Percentiles rank a stretch among this genome's conserved stretches.
Evolutionary conservation across 1,140 invertebrate species (phyloP).

Genomic region (Apis mellifera): Amel_HAv3.1 CM009932.2:15542501-15543000

Average conservation of each 20-base stretch:
- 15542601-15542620: conserved; percentile 72
- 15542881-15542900: conserved; percentile 47
- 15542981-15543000: conserved; percentile 77
- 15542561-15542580: conserved; percentile 75
- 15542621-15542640: conserved; percentile 61
- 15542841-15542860: conserved; percentile 68
- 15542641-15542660: conserved; percentile 68
- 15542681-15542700: conserved; percentile 74
- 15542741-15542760: conserved; percentile 71
- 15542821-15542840: conserved; percentile 70
- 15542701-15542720: conserved; percentile 71
- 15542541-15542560: conserved; percentile 70
- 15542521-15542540: conserved; percentile 26
- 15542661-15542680: conserved; percentile 64
- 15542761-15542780: conserved; percentile 77
- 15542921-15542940: conserved; percentile 47
- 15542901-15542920: conserved; percentile 25
- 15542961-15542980: conserved; percentile 66
- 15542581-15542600: conserved; percentile 66
- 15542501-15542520: conserved; percentile 56
- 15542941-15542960: conserved; percentile 75
- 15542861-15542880: conserved; percentile 53
- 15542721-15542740: conserved; percentile 55
- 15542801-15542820: conserved; percentile 67
- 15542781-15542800: conserved; percentile 73